A percentile compares a stretch with the other conserved stretches of the same genome.
phyloP scores from a whole-genome alignment of 2,888 invertebrate species.

The Nomada ruficornis region DNA sequence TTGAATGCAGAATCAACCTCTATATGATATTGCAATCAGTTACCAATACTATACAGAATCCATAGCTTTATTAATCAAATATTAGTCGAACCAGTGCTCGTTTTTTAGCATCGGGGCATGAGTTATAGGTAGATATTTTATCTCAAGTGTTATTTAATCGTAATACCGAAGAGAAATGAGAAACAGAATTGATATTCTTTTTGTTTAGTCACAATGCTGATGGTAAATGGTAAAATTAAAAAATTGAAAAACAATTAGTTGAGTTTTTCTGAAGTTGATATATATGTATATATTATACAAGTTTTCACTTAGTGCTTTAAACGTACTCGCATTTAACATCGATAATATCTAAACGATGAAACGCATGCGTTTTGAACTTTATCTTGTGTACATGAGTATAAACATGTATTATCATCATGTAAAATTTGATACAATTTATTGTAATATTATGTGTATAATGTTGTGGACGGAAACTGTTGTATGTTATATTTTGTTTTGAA shows the following conservation, averaged over 20 bases:
- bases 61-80: slow-evolving; percentile 32
- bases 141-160: slow-evolving; percentile 35
- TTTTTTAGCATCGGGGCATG: slow-evolving; percentile 24
- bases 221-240: not conserved
- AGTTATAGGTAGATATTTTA: slow-evolving; percentile 55
- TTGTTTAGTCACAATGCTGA: not conserved
- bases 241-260: not conserved
- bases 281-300: not conserved
- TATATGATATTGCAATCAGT: slow-evolving; percentile 76
- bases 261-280: slow-evolving; percentile 1
- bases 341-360: not conserved
- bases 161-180: not conserved
- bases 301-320: not conserved
- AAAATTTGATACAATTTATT: slow-evolving; percentile 26
- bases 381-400: slow-evolving; percentile 4
- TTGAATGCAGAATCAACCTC: slow-evolving; percentile 83
- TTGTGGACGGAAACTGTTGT: not conserved
- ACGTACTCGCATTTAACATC: not conserved
- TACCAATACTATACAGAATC: slow-evolving; percentile 4
- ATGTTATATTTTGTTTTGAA: slow-evolving; percentile 12
- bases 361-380: slow-evolving; percentile 7
- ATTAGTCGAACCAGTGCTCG: slow-evolving; percentile 37
- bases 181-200: slow-evolving; percentile 16
- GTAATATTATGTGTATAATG: slow-evolving; percentile 16
- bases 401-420: slow-evolving; percentile 16